phyloP scores from a whole-genome alignment of 2,113 vertebrate genomes.

The Excalfactoria chinensis region DNA sequence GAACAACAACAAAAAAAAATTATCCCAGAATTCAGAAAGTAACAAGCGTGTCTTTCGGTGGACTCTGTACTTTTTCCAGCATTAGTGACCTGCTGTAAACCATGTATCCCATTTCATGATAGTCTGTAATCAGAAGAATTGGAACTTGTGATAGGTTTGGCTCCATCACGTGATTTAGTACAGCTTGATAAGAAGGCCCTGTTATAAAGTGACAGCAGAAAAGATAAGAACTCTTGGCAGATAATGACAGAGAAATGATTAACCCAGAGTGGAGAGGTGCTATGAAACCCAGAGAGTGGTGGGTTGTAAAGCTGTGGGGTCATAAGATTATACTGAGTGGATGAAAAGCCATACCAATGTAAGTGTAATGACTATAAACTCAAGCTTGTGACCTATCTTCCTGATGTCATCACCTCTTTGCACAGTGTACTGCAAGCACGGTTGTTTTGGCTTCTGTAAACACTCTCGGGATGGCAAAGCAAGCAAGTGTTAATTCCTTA shows the following conservation, averaged over 20 bases:
- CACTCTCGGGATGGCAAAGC: slow-evolving; percentile 73
- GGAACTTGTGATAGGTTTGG: slow-evolving; percentile 79
- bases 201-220: slow-evolving; percentile 95
- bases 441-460: slow-evolving; percentile 78
- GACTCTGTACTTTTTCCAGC: slow-evolving; percentile 82
- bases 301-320: slow-evolving; percentile 80
- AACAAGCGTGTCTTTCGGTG: slow-evolving; percentile 74
- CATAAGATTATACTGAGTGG: slow-evolving; percentile 76
- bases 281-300: slow-evolving; percentile 73
- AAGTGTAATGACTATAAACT: slow-evolving; percentile 74
- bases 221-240: slow-evolving; percentile 92
- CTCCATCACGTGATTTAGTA: slow-evolving; percentile 71
- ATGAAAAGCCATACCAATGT: slow-evolving; percentile 71
- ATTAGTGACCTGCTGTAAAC: slow-evolving; percentile 82
- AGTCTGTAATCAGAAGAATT: slow-evolving; percentile 82
- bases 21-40: slow-evolving; percentile 78
- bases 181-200: slow-evolving; percentile 85
- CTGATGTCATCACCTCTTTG: slow-evolving; percentile 74
- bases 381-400: slow-evolving; percentile 74
- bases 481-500: slow-evolving; percentile 73
- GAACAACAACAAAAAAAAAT: slow-evolving; percentile 67
- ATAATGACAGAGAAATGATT: slow-evolving; percentile 93
- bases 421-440: slow-evolving; percentile 44
- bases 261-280: slow-evolving; percentile 84
- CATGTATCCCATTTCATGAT: slow-evolving; percentile 79